Base-by-base conservation (phyloP, 2,113 vertebrate species). In the Lethenteron reissneri region DNA sequence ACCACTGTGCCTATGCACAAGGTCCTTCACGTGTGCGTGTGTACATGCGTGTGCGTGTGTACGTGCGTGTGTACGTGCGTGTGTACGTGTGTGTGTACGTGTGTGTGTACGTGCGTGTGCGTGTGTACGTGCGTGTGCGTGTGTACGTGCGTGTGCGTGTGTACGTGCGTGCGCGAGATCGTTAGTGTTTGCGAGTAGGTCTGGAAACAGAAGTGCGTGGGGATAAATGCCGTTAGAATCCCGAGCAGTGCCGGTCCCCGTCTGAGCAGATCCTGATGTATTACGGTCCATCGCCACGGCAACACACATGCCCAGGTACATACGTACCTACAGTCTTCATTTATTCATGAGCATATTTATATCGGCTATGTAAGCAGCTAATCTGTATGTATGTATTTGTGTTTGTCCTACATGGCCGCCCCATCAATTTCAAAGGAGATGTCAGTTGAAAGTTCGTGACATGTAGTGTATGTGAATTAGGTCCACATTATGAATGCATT, bases 71-170 rank as follows among this genome's bases (percentile, higher is more conserved):
- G 62, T 9, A 19, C 19, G 7, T 68, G 62, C 8, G 62, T 68
- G 62, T 68, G 62, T 68, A 4, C 19, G 62, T 68, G 62, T 68
- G 62, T 68, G 62, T 68, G 62, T 68, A 21, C 21, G 62, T 68
- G 62, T 68, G 62, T 68, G 62, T 68, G 62, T 68, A 19, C 19
- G 62, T 68, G 62, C 19, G 62, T 68, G 62, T 68, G 62, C 19
- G 62, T 68, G 62, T 68, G 62, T 68, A 21, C 21, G 62, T 68
- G 62, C 21, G 62, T 68, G 62, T 68, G 62, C 7, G 1, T 12
- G 64, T 68, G 60, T 64, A 64, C 14, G 60, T 64, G 60, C 3
- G 60, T 64, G 60, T 64, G 60, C 8, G 60, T 64, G 60, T 64
- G 60, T 64, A 17, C 17, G 8, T 64, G 8, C 8, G 60, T 64